Conservation (phyloP, 2,797 vertebrate genomes). For the Trachops cirrhosus region DNA sequence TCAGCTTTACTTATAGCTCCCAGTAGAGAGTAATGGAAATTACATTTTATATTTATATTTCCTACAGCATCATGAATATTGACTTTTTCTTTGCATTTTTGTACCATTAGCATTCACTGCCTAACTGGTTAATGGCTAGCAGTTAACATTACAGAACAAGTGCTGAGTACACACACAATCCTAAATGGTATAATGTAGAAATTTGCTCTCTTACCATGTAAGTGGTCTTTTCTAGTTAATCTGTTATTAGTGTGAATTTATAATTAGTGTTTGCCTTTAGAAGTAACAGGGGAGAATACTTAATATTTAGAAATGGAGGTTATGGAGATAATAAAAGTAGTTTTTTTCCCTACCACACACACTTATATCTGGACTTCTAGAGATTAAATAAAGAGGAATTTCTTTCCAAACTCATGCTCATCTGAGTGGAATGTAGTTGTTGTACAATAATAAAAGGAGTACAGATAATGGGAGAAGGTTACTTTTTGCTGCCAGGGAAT, state of each 20-base stretch:
- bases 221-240: conserved; percentile 4
- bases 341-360: background rate
- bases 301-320: conserved; percentile 24
- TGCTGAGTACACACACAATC: background rate
- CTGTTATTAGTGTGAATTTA: background rate
- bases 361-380: background rate
- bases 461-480: background rate
- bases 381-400: conserved; percentile 12
- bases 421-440: background rate
- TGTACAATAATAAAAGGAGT: background rate
- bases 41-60: background rate
- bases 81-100: background rate
- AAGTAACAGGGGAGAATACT: background rate
- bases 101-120: background rate
- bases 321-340: background rate
- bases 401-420: background rate
- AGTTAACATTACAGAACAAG: conserved; percentile 3
- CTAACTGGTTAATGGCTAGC: background rate
- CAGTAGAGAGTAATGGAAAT: background rate
- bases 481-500: background rate
- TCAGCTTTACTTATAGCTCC: background rate
- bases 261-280: conserved; percentile 8
- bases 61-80: conserved; percentile 13
- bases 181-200: background rate
- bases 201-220: background rate